Evolutionary conservation across 2,888 invertebrate species (phyloP), one percentile per base, ranked within the genome.

Genomic region (Hecatera dysodea): DNA sequence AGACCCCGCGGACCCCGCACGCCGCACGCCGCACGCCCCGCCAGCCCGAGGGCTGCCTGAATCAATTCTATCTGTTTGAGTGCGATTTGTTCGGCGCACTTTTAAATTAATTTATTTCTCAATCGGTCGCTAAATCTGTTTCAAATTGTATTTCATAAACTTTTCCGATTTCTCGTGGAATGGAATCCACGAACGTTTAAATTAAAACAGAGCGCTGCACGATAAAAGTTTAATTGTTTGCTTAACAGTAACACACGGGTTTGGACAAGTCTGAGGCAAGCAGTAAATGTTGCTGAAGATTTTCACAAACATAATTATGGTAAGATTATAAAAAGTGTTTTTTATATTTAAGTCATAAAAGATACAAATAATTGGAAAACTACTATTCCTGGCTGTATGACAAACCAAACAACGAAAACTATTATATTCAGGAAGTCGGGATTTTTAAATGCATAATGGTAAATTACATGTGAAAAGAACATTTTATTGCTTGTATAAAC

Each of bases 81-180:
- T n/a, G 24, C 42, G 15, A 53, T 46, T 60, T 53, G 22, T 73
- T 42, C 27, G 5, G 24, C 6, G 22, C 65, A 50, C 27, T n/a
- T 56, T 65, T 50, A 61, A 50, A 56, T 72, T 65, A 7, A 61
- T 65, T 65, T 61, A 61, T 52, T 65, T 57, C 46, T 29, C 44
- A 72, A 72, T 72, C 50, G 17, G 33, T 57, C 19, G 36, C 24
- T 46, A 33, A 55, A 80, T 73, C 46, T 46, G 22, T 67, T 53
- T 44, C 42, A 52, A 53, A 62, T 74, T 50, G 36, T 53, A 50
- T 80, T 80, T 74, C 39, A 66, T 55, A 60, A 76, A 63, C 8
- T 67, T 67, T 59, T 22, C 15, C 2, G 50, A 50, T 55, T 36
- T 63, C 36, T 39, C 36, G 22, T 46, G 33, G 15, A 50, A 27